Base-by-base conservation (phyloP, 2,797 vertebrate species). In the Chrosomus eos region DNA sequence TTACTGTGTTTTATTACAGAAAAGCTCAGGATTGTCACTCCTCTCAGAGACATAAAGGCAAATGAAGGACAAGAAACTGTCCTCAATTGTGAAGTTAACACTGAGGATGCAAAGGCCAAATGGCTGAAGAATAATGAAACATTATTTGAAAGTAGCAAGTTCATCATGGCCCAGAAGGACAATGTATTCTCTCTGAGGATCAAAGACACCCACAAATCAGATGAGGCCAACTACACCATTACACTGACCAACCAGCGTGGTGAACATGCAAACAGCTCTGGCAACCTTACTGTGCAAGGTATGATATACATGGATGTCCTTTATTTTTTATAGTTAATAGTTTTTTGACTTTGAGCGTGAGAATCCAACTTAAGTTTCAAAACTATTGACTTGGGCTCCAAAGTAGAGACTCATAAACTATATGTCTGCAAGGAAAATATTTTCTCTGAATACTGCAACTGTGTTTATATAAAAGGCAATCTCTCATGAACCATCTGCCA, bases 71-170 rank as follows among this genome's bases (percentile, higher is more conserved):
- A 97, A 89, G 98, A 99, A 93, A 94, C 96, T 2, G 95, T 98
- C 74, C 97, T 99, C 90, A 97, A 98, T 93, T 99, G 98, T 60
- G 98, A 99, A 94, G 97, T 98, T 86, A 99, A 99, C 92, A 94
- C 96, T 1, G 98, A 98, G 85, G 97, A 96, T 84, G 98, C 97
- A n/a, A 99, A 98, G 91, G 97, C 97, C 85, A 99, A 99, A 87
- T 99, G 98, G 98, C 95, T 97, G 92, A 97, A 96, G 94, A 95
- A 97, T 64, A 96, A 97, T 0, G 97, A 99, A 86, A 95, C 95
- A 2, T 92, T 99, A 91, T 99, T 98, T 83, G 98, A 99, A 90
- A 99, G 98, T 91, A 93, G 96, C 92, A 99, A 99, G 94, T 97
- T 96, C 55, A 91, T 97, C 89, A 96, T 99, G 95, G 92, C 96